phyloP scores from a whole-genome alignment of 1,140 invertebrate genomes.

The Augochlora pura region DNA sequence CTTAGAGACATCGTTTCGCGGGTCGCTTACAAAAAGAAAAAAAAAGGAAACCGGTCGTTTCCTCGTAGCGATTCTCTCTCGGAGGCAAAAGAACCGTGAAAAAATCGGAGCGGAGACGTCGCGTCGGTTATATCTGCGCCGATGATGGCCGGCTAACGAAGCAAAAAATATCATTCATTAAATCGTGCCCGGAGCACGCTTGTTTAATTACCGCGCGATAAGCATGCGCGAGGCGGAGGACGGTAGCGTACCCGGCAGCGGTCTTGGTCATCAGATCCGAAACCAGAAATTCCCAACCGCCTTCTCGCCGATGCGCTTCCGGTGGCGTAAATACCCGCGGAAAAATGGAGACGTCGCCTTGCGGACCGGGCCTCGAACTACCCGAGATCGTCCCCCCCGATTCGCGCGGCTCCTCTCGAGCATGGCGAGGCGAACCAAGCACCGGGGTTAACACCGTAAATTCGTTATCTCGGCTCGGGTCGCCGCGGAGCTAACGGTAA shows the following conservation, averaged over 20 bases:
- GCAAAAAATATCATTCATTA: constrained; percentile 3
- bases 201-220: background rate
- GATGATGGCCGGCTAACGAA: background rate
- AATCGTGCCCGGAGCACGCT: background rate
- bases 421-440: background rate
- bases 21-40: too few species aligned
- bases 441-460: constrained; percentile 1
- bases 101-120: background rate
- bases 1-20: too few species aligned
- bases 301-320: background rate
- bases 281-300: background rate
- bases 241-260: background rate
- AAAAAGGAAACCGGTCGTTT: too few species aligned
- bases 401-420: background rate
- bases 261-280: background rate
- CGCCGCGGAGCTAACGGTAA: background rate
- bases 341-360: background rate
- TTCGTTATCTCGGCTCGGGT: background rate
- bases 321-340: background rate
- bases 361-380: background rate
- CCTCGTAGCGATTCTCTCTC: too few species aligned
- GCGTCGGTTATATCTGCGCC: background rate
- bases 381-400: background rate
- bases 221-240: background rate
- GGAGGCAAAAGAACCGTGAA: too few species aligned